phyloP scores from a whole-genome alignment of 2,113 vertebrate species.

The Myxocyprinus asiaticus region DNA sequence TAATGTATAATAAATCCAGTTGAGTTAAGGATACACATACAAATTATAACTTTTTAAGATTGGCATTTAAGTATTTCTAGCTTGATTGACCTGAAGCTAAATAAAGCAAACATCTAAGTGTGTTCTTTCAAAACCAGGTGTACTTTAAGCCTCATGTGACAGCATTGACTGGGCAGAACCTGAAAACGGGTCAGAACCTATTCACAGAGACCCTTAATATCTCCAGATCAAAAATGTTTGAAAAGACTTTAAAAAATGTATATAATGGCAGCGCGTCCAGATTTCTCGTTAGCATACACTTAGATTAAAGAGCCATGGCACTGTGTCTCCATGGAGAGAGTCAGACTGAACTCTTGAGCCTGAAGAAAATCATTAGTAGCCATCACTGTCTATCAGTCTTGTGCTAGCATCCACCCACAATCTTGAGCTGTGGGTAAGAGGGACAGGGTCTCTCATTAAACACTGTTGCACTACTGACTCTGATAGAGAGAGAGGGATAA shows the following conservation, averaged over 20 bases:
- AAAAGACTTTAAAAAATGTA: not conserved
- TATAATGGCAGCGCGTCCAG: not conserved
- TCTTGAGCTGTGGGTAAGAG: slow-evolving; percentile 7
- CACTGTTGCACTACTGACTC: not conserved
- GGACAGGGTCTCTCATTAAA: slow-evolving; percentile 37
- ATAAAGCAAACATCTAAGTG: not conserved
- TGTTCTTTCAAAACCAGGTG: too few species aligned
- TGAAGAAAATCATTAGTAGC: slow-evolving; percentile 44
- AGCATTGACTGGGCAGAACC: not conserved
- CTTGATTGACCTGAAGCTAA: not conserved
- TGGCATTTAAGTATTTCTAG: not conserved
- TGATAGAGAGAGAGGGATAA: not conserved
- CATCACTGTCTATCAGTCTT: slow-evolving; percentile 34
- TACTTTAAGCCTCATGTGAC: not conserved
- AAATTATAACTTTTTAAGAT: too few species aligned
- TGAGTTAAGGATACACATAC: too few species aligned
- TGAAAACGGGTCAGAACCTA: not conserved
- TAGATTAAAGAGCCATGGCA: slow-evolving; percentile 11
- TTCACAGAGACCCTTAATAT: not conserved
- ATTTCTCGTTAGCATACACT: slow-evolving; percentile 29
- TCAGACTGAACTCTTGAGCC: slow-evolving; percentile 15
- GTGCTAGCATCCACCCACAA: slow-evolving; percentile 36
- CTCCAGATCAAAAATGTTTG: slow-evolving; percentile 7
- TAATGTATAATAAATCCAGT: too few species aligned
- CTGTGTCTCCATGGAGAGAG: not conserved